Base-by-base conservation (phyloP, 2,797 vertebrate species). In the Sebastiscus albofasciatus region DNA sequence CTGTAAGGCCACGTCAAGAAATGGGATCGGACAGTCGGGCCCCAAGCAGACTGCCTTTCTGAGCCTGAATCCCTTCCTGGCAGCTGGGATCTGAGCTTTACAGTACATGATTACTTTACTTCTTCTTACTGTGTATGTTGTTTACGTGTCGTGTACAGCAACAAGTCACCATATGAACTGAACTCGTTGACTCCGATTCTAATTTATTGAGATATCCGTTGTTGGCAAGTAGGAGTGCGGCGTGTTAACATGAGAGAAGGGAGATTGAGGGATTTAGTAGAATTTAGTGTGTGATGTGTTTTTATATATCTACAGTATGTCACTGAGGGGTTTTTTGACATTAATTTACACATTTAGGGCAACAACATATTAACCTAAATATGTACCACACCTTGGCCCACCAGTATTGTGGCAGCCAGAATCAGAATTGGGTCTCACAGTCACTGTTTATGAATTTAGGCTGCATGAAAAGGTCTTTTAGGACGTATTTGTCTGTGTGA, bases 291-390 rank as follows among this genome's bases (percentile, higher is more conserved):
- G 66, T 27, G 22, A 6, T 71, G 36, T 75, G 9, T 70, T 70
- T 72, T 61, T 52, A 33, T 85, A 36, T 66, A 24, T 78, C 8
- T 70, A 52, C 76, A 58, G 42, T 46, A 46, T 46, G 42, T 46
- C 1, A 18, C 42, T 46, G 16, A 0, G 42, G 42, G 42, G 0
- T 46, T 46, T 31, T 64, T 52, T 56, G 0, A 27, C 9, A 2
- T 59, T 77, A 6, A 77, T 77, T 84, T 58, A 61, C 46, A 78
- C 72, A 91, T 92, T 81, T 74, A 75, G 73, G 77, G 42, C 72
- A 89, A 75, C 71, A 60, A 27, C 72, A 79, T 77, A 78, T 77
- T 91, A 79, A 87, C 92, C 90, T 82, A 82, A 84, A 91, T 91
- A 87, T 87, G 79, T 64, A 74, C n/a, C 52, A 83, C 72, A 76